phyloP scores from a whole-genome alignment of 1,140 invertebrate species.

The Bombus consobrinus region DNA sequence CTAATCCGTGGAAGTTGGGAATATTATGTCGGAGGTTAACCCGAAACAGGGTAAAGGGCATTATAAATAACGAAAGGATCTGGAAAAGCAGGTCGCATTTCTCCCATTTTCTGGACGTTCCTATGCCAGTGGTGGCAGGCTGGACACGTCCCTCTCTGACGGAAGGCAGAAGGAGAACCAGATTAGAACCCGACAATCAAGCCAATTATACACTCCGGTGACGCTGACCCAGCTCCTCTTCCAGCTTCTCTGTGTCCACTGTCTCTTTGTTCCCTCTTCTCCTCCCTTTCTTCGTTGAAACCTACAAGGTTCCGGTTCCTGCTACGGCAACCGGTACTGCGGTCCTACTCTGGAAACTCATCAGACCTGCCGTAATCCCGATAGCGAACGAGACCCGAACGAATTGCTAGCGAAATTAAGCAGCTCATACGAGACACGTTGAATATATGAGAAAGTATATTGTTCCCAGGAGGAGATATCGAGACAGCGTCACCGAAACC shows the following conservation, averaged over 20 bases:
- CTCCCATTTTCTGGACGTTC: conserved; percentile 56
- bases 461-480: conserved; percentile 18
- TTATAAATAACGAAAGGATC: conserved; percentile 71
- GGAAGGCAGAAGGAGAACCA: conserved; percentile 75
- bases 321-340: conserved; percentile 67
- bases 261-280: conserved; percentile 61
- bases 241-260: conserved; percentile 64
- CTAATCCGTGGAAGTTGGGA: conserved; percentile 41
- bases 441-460: conserved; percentile 44
- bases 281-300: conserved; percentile 73
- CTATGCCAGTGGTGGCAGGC: conserved; percentile 50
- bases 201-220: conserved; percentile 82
- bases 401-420: conserved; percentile 79
- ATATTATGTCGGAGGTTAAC: conserved; percentile 58
- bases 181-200: conserved; percentile 82
- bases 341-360: conserved; percentile 78
- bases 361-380: conserved; percentile 80
- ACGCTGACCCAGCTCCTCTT: conserved; percentile 78
- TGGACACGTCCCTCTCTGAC: conserved; percentile 70
- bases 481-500: conserved; percentile 19
- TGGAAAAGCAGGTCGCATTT: conserved; percentile 62
- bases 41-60: conserved; percentile 42
- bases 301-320: conserved; percentile 70
- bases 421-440: conserved; percentile 59
- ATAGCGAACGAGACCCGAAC: conserved; percentile 75